phyloP scores from a whole-genome alignment of 2,113 vertebrate genomes.

The Syngnathoides biaculeatus region DNA sequence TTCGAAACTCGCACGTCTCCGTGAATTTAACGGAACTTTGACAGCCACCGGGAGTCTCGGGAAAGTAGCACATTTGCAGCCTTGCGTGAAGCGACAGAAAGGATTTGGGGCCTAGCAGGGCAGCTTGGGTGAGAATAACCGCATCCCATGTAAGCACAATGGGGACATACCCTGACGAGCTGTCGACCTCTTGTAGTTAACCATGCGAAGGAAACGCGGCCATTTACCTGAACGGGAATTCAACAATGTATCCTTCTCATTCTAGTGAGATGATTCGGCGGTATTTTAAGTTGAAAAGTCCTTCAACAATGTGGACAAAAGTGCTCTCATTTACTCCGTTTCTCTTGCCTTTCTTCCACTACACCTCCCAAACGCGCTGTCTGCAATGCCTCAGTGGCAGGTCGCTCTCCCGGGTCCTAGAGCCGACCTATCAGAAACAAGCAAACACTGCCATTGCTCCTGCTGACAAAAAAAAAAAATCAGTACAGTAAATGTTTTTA shows the following conservation, averaged over 20 bases:
- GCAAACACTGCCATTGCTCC: too few relatives aligned
- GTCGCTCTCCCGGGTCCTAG: slow-evolving; percentile 69
- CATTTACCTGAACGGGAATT: slow-evolving; percentile 73
- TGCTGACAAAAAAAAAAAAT: too few relatives aligned
- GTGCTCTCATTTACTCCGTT: slow-evolving; percentile 78
- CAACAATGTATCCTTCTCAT: slow-evolving; percentile 75
- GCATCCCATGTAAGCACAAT: slow-evolving; percentile 77
- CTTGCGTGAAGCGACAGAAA: slow-evolving; percentile 61
- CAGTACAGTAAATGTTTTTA: too few relatives aligned
- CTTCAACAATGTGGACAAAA: slow-evolving; percentile 75
- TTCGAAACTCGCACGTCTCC: slow-evolving; percentile 1
- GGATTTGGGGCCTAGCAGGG: slow-evolving; percentile 74
- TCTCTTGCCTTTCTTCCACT: slow-evolving; percentile 78
- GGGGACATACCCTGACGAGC: slow-evolving; percentile 74
- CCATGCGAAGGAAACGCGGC: slow-evolving; percentile 61
- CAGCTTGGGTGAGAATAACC: slow-evolving; percentile 74
- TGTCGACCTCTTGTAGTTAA: slow-evolving; percentile 66
- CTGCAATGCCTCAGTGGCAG: slow-evolving; percentile 69
- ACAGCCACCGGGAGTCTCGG: slow-evolving; percentile 25
- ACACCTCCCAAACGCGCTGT: slow-evolving; percentile 75
- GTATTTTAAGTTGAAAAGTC: slow-evolving; percentile 68
- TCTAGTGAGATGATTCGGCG: slow-evolving; percentile 66
- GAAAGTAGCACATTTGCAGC: slow-evolving; percentile 52
- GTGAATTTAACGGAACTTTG: slow-evolving; percentile 21
- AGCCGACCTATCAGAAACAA: too few relatives aligned